Percentiles rank a stretch among this genome's conserved stretches.
Conservation (phyloP, 2,888 invertebrate species). For the Heliconius sara region DNA sequence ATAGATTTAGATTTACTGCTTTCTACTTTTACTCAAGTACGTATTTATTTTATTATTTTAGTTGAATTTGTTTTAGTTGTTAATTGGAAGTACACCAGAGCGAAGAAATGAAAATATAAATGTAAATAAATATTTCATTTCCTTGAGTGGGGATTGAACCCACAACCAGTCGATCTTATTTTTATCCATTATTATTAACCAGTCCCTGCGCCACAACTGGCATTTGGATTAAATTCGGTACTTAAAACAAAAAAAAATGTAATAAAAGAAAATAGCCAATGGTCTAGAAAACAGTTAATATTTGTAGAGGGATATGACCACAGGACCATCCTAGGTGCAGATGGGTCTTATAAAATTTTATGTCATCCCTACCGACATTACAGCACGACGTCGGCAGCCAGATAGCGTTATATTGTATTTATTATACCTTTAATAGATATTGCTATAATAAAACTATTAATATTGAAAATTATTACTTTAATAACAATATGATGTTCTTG, state of each 20-base stretch:
- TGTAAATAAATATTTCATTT: too few relatives aligned
- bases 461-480: constrained; percentile 19
- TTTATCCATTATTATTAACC: too few relatives aligned
- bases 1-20: not conserved
- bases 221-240: not conserved
- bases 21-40: not conserved
- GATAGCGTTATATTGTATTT: constrained; percentile 19
- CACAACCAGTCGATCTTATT: too few relatives aligned
- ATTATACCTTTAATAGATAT: constrained; percentile 37
- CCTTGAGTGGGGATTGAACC: too few relatives aligned
- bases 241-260: not conserved
- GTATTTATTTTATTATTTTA: not conserved
- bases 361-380: constrained; percentile 34
- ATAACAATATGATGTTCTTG: constrained; percentile 4
- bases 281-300: not conserved
- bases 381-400: not conserved
- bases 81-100: too few relatives aligned
- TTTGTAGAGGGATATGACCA: too few relatives aligned
- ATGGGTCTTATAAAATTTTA: constrained; percentile 43
- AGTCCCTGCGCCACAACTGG: too few relatives aligned
- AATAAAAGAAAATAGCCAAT: not conserved
- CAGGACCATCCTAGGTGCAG: not conserved
- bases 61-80: not conserved
- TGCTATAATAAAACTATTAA: constrained; percentile 37
- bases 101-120: too few relatives aligned